A percentile compares a stretch with the other conserved stretches of the same genome.
These are phyloP conservation scores for Egretta garzetta DNA, from an alignment of 2,113 vertebrate species.

Conservation along the genomic window DNA sequence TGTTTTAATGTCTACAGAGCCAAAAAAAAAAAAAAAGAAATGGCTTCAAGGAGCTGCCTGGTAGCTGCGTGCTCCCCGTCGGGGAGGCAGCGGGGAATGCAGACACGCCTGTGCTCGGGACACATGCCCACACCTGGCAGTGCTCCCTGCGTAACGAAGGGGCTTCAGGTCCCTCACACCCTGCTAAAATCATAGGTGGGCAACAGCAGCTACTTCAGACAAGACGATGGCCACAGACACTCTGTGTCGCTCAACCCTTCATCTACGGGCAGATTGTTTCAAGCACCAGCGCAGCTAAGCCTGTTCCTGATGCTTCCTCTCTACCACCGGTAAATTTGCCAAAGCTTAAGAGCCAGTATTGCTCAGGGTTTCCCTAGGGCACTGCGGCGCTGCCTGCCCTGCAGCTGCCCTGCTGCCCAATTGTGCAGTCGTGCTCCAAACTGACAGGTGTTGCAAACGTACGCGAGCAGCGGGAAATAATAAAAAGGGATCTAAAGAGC, in stretches of 20 bases:
- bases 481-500: constrained; percentile 52
- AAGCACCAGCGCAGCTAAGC: not conserved
- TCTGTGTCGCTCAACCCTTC: not conserved
- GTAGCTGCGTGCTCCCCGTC: not conserved
- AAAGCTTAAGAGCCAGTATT: not conserved
- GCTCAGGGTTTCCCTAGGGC: not conserved
- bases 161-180: not conserved
- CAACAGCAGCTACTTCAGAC: not conserved
- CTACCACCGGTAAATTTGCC: not conserved
- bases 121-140: not conserved
- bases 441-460: not conserved
- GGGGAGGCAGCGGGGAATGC: not conserved
- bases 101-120: rapidly evolving
- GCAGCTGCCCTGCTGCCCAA: constrained; percentile 18
- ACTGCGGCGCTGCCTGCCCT: not conserved
- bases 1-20: not conserved
- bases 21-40: not conserved
- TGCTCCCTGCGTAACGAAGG: not conserved
- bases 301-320: not conserved
- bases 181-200: not conserved
- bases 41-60: not conserved
- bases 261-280: not conserved
- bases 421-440: not conserved
- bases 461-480: constrained; percentile 16
- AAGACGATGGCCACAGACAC: not conserved